Conservation (phyloP, 2,113 vertebrate genomes). For the Saimiri boliviensis region DNA sequence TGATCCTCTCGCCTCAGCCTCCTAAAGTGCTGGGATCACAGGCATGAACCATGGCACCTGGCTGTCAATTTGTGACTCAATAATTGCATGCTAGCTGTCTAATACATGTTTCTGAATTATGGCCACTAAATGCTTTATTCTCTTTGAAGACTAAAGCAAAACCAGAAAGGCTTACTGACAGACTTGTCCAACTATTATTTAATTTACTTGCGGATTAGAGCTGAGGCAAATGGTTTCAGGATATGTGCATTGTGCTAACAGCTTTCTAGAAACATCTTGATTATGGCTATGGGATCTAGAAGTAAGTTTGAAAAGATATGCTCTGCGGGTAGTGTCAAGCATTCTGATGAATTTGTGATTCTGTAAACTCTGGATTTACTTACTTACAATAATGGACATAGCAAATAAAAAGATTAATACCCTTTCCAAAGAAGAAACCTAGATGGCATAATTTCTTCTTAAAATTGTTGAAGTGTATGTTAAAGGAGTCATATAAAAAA, state of each 20-base stretch:
- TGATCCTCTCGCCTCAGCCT: neutral
- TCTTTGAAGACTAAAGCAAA: conserved; percentile 43
- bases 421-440: conserved; percentile 32
- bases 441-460: conserved; percentile 34
- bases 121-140: neutral
- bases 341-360: conserved; percentile 29
- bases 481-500: conserved; percentile 38
- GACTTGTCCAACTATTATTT: conserved; percentile 7
- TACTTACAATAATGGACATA: neutral
- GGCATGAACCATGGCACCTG: neutral
- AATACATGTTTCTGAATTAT: neutral
- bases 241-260: conserved; percentile 19
- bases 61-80: conserved; percentile 37
- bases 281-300: neutral
- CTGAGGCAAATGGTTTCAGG: conserved; percentile 45
- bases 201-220: conserved; percentile 36
- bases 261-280: conserved; percentile 61
- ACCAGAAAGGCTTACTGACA: neutral
- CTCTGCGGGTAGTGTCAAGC: neutral
- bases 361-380: neutral
- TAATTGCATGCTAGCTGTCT: neutral
- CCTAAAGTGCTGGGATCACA: neutral
- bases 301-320: conserved; percentile 29
- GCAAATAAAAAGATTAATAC: conserved; percentile 30
- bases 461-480: neutral